Conservation (phyloP, 2,113 vertebrate species). For the Ctenodactylus gundi region DNA sequence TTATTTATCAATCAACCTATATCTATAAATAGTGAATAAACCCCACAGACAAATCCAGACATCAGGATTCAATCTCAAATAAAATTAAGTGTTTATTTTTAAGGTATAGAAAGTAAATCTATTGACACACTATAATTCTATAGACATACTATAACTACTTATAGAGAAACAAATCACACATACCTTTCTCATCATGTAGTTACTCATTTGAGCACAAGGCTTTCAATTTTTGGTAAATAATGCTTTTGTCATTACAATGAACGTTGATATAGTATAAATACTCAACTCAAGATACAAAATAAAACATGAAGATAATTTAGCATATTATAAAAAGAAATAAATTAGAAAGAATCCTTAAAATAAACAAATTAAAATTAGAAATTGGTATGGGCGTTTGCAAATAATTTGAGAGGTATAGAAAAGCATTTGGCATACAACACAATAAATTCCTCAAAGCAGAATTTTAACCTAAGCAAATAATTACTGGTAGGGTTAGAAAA, state of each 20-base stretch:
- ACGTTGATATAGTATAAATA: too few species aligned
- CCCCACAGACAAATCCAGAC: neutral
- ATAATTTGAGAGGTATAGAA: neutral
- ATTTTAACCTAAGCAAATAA: neutral
- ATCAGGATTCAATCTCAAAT: neutral
- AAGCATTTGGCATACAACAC: neutral
- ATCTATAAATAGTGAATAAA: neutral
- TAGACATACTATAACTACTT: too few species aligned
- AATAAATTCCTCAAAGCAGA: neutral
- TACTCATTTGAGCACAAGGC: too few species aligned
- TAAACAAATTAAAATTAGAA: neutral
- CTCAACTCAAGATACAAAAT: too few species aligned
- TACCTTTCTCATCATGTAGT: too few species aligned
- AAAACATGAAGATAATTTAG: too few species aligned
- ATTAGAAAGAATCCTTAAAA: neutral
- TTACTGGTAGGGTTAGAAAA: neutral
- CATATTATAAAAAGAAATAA: too few species aligned
- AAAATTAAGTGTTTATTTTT: neutral
- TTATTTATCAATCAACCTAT: neutral
- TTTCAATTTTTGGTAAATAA: too few species aligned
- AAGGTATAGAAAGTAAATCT: too few species aligned
- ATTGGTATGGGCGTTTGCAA: neutral
- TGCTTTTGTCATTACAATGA: too few species aligned
- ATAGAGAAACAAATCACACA: too few species aligned
- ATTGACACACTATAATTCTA: too few species aligned